Base-by-base conservation (phyloP, 1,140 invertebrate genomes). In the Pinna nobilis region DNA sequence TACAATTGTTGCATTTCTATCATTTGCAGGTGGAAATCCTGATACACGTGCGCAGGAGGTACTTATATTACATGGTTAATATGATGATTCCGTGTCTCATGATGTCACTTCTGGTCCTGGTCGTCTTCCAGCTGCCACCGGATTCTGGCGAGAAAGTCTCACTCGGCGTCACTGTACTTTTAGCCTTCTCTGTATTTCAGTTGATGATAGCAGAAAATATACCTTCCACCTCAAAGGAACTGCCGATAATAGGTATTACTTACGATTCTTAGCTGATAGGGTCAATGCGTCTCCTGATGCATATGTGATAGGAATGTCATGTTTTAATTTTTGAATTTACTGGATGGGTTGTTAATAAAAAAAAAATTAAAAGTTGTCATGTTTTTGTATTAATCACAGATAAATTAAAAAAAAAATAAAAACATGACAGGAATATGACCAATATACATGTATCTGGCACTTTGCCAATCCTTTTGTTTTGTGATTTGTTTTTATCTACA, bases 91-190 rank as follows among this genome's bases (percentile, higher is more conserved):
- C 69, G 47, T 44, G 33, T 60, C 25, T 72, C 1, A 41, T 72
- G 23, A 53, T 72, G 55, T 77, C 74, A 3, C 41, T 84, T 15
- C 44, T 84, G 35, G 83, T 77, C 23, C 44, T 79, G 7, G 78
- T 84, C 35, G 77, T 71, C 4, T 84, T 84, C 51, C 69, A 73
- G 47, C 44, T 84, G 18, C 83, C 83, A 13, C 78, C 81, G 35
- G 78, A 82, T 30, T 69, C 67, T 37, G 83, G 80, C 13, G 73
- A 75, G 60, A 77, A 77, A 50, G 57, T 77, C 25, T 72, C 74
- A 11, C 64, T 77, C 11, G 74, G 74, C 28, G 70, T 77, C 15
- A 77, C 74, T 6, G 74, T 77, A 5, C 57, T 77, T 20, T 50
- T 77, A 4, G 61, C 74, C 28, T 77, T 77, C 47, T 70, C 74